Base-by-base conservation (phyloP, 2,888 invertebrate genomes). In the Melipona beecheii region DNA sequence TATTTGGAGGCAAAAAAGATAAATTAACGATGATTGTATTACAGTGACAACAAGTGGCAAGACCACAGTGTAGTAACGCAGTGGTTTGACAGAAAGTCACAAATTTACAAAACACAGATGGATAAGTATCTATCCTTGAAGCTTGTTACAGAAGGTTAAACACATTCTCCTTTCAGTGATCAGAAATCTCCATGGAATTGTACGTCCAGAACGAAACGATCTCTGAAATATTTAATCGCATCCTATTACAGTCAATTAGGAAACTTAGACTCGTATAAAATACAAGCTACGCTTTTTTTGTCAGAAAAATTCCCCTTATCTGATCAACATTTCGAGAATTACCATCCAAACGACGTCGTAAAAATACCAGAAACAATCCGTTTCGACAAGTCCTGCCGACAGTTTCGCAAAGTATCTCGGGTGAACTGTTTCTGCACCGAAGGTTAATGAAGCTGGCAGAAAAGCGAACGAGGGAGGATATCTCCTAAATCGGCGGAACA, bases 401-500 rank as follows among this genome's bases (percentile, higher is more conserved):
- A 65, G 58, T 27, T 27, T 13, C 19, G 9, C 43, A 49, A 15
- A 52, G 9, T n/a, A 31, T 52, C 43, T 75, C 36, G 68, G 2
- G 19, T 17, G 58, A n/a, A 68, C 19, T 49, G 17, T 27, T 19
- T 11, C 17, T 6, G 2, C 5, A 9, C 43, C 43, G 68, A 71
- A 76, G 62, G 58, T 78, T 60, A 43, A n/a, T 2, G 27, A 56
- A 6, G 21, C 15, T 62, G 43, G 49, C 6, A 15, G 36, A 49
- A 50, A 71, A 49, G 52, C 68, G 17, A 65, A 66, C 65, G 64
- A 65, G 56, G 21, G 13, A 11, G 43, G 56, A 60, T 66, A 75
- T 76, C 49, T 56, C 60, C 65, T 70, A 73, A 79, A 84, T 78
- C 84, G 78, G 52, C 60, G 49, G 64, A 52, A 71, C 75, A n/a